These are phyloP conservation scores for Papilio elwesi DNA, from an alignment of 2,888 invertebrate species.

Conservation along the genomic window DNA sequence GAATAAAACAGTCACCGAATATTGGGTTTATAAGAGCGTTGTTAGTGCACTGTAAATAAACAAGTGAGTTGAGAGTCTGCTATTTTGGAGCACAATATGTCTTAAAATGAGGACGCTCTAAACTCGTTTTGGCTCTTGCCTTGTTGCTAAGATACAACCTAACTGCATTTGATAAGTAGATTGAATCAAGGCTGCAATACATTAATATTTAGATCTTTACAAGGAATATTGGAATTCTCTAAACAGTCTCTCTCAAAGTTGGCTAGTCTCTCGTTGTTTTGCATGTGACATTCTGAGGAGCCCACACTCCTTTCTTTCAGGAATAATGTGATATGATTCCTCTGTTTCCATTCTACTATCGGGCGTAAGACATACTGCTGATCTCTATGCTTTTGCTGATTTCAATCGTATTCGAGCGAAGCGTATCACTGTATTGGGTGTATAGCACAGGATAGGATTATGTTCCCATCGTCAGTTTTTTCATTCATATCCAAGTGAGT, in stretches of 20 bases:
- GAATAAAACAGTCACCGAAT: background rate
- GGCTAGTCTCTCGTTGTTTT: background rate
- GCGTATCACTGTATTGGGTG: too few species aligned
- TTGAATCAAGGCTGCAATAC: conserved; percentile 15
- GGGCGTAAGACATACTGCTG: too few species aligned
- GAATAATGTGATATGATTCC: too few species aligned
- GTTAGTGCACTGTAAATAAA: background rate
- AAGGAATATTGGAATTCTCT: background rate
- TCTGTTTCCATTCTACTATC: too few species aligned
- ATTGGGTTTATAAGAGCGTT: background rate
- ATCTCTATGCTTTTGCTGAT: too few species aligned
- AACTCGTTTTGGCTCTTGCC: conserved; percentile 29
- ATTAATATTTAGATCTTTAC: background rate
- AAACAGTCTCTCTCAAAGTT: background rate
- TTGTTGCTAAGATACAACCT: background rate
- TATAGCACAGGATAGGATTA: too few species aligned
- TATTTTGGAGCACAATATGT: conserved; percentile 23
- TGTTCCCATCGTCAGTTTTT: too few species aligned
- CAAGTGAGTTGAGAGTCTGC: background rate
- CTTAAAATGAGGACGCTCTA: conserved; percentile 20
- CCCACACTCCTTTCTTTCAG: too few species aligned
- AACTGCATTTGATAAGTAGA: background rate
- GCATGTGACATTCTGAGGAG: background rate
- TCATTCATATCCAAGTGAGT: too few species aligned
- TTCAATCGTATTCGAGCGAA: too few species aligned